Conservation (phyloP, 2,797 vertebrate genomes). For the Pseudochirops cupreus region DNA sequence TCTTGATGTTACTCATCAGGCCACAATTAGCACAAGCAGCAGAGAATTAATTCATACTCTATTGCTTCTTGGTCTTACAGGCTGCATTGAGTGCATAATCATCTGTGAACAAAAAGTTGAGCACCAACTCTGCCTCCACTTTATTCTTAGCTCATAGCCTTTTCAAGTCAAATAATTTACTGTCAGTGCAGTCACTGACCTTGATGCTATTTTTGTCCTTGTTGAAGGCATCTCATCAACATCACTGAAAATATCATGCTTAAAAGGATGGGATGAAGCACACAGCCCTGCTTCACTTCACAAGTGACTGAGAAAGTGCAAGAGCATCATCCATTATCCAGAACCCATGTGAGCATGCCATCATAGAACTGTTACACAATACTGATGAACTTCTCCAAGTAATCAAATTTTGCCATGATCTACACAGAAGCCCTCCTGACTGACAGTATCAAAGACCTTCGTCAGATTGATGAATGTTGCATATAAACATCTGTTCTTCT, state of each 20-base stretch:
- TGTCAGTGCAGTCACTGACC: neutral
- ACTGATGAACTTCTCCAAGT: neutral
- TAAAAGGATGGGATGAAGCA: neutral
- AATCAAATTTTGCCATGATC: no score
- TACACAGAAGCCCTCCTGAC: neutral
- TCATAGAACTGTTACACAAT: neutral
- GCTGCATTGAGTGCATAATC: neutral
- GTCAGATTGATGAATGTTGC: no score
- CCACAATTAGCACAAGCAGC: neutral
- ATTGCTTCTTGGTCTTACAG: neutral
- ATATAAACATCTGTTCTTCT: no score
- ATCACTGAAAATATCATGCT: neutral
- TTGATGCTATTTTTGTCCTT: neutral
- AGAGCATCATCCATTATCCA: neutral
- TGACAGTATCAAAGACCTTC: no score
- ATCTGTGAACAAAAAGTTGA: neutral
- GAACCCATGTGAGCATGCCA: neutral
- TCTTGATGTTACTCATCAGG: neutral
- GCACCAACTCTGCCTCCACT: neutral
- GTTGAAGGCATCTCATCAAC: neutral
- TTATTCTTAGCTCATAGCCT: neutral
- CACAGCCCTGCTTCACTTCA: neutral
- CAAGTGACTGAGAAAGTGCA: neutral
- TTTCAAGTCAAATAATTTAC: neutral
- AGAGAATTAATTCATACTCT: neutral